Base-by-base conservation (phyloP, 2,797 vertebrate genomes). In the Sebastes goodei region DNA sequence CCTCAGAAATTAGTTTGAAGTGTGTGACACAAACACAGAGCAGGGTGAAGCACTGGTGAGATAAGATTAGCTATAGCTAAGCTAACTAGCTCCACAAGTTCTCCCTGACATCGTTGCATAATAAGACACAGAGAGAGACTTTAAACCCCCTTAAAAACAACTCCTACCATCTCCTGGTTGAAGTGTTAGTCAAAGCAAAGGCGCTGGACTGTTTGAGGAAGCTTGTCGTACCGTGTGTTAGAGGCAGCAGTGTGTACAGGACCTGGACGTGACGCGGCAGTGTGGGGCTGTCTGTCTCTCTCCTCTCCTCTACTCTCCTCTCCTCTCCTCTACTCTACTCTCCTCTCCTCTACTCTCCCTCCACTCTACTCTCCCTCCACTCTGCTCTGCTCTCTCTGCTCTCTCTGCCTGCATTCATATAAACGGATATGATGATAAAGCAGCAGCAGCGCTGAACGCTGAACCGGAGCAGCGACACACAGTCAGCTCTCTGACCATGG, bases 401-500 rank as follows among this genome's bases (percentile, higher is more conserved):
- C 14, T 17, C 42, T 46, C 42, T 17, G 14, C 42, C 85, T 85
- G 92, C 92, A 91, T 92, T 94, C 94, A 95, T 91, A 96, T 91
- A 96, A 93, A 96, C 94, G 94, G 95, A 96, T 96, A 94, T 96
- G 93, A 95, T 92, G 90, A 94, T 38, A 38, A 38, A 38, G 35
- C 35, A 38, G 35, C 35, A 90, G 75, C 77, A 90, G 88, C 88
- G 83, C 83, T 95, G 95, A 95, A 92, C 71, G 93, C 94, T 38
- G 35, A 38, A 94, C 88, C 91, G 92, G 91, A 85, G 90, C 87
- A 82, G 87, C 90, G 81, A 91, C 91, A 80, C 35, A 77, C 93
- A 91, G 86, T 86, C 89, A 92, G 90, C 91, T 87, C 91, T 86
- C 90, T 88, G 89, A 96, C 95, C 94, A 96, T 97, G 96, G 96